Base-by-base conservation (phyloP, 64 coral and sea anemone genomes). In the Pocillopora damicornis region DNA sequence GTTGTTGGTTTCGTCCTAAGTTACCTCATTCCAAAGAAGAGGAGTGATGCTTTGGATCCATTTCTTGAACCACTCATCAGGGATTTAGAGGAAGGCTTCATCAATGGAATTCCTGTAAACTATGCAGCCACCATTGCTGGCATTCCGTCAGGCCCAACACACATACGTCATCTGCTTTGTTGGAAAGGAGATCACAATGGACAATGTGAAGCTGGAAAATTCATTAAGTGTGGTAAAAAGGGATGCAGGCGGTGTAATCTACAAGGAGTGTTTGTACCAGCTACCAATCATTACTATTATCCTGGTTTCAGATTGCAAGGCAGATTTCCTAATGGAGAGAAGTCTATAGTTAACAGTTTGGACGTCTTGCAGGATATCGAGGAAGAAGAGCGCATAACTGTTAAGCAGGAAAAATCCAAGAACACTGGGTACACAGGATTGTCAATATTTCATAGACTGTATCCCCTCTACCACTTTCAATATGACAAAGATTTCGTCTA, bases 101-200 rank as follows among this genome's bases (percentile, higher is more conserved):
- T 90, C 13, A 84, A 90, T 90, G 89, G 80, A 84, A 83, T 90
- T 83, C 79, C 69, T 83, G 78, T 89, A 36, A 89, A 80, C 76
- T 82, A 90, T 90, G 80, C 69, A 83, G 58, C 73, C 76, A 75
- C 42, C 35, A 51, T 90, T 63, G 80, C 78, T 61, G 80, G 60
- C 30, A 83, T 83, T 90, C 89, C 78, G 5, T 75, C 80, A 81
- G 73, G 80, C 20, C 66, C 78, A 62, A 73, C 71, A 63, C 69
- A 58, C 25, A 90, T 84, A 84, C 60, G 78, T 35, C 80, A 76
- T 60, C 75, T 88, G 60, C 80, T 90, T 63, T 83, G 78, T 90
- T 90, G 80, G 79, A 83, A 76, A 84, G 80, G 79, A 90, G 89
- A 89, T 74, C 88, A 89, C 72, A 78, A 78, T 60, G 88, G 63